Evolutionary conservation across 2,113 vertebrate genomes (phyloP).

Genomic region (Pelecanus crispus): DNA sequence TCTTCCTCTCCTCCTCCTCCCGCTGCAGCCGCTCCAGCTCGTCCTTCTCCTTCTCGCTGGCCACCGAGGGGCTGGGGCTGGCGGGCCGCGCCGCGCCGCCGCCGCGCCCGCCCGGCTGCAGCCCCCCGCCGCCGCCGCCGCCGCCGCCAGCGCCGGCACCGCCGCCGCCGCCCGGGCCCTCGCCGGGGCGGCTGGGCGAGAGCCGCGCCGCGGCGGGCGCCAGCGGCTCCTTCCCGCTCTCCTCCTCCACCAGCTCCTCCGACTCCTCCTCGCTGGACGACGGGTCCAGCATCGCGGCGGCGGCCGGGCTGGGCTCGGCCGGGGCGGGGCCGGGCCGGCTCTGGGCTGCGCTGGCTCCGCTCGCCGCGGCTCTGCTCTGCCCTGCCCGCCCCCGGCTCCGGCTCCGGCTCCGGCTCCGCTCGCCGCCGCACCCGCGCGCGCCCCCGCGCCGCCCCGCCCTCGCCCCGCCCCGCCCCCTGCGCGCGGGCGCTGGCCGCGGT

Average conservation of each 20-base stretch:
- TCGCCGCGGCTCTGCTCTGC: neutral
- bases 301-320: neutral
- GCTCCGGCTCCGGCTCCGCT: neutral
- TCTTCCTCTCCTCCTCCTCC: constrained; percentile 94
- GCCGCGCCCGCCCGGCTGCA: constrained; percentile 61
- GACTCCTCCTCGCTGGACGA: constrained; percentile 95
- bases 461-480: neutral
- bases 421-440: neutral
- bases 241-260: constrained; percentile 85
- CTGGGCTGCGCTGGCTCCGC: neutral
- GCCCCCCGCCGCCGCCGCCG: constrained; percentile 1
- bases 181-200: constrained; percentile 84
- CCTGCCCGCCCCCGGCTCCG: neutral
- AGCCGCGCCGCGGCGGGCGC: constrained; percentile 76
- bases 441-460: neutral
- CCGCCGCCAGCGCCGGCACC: constrained; percentile 56
- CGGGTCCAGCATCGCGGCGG: constrained; percentile 84
- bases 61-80: constrained; percentile 83
- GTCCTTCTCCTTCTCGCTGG: constrained; percentile 94
- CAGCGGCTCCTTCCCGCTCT: constrained; percentile 79
- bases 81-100: constrained; percentile 74
- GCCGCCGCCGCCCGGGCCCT: constrained; percentile 76
- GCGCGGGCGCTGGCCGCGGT: constrained; percentile 10
- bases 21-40: constrained; percentile 93
- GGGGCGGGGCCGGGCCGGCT: constrained; percentile 46